These are phyloP conservation scores for Agrenia bidenticulata DNA, from an alignment of 2,888 invertebrate genomes.

Conservation along the genomic window DNA sequence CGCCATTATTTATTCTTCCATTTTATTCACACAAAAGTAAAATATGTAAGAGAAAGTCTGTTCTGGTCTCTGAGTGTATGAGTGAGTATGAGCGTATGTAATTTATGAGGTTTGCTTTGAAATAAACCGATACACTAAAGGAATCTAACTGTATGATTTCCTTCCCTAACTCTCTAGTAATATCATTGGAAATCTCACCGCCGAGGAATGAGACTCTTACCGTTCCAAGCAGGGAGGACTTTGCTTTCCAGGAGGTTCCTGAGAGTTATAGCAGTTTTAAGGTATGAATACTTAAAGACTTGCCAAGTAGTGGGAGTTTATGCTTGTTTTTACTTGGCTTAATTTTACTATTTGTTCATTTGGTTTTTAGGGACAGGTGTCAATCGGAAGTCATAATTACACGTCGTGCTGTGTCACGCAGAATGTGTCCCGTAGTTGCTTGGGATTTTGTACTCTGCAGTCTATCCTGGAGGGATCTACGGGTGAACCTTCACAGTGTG, in stretches of 20 bases:
- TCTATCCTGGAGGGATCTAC: constrained; percentile 73
- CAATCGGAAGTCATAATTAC: constrained; percentile 67
- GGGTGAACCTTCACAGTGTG: constrained; percentile 78
- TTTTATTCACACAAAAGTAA: no score
- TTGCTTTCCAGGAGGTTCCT: constrained; percentile 37
- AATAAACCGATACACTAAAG: not conserved
- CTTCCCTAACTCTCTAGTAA: constrained; percentile 59
- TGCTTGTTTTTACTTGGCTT: no score
- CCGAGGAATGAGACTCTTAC: constrained; percentile 55
- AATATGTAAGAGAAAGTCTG: no score
- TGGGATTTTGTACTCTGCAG: constrained; percentile 81
- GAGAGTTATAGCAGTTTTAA: constrained; percentile 39
- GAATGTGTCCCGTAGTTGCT: constrained; percentile 71
- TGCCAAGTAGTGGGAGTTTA: no score
- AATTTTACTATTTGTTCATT: no score
- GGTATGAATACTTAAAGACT: no score
- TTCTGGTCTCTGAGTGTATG: no score
- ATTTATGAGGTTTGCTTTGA: constrained; percentile 1
- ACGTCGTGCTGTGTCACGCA: constrained; percentile 73
- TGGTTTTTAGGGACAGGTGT: constrained; percentile 48
- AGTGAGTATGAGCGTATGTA: not conserved
- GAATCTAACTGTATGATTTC: constrained; percentile 2
- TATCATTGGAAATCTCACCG: constrained; percentile 66
- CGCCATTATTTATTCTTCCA: no score
- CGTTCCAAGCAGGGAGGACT: constrained; percentile 25